Base-by-base conservation (phyloP, 1,140 invertebrate genomes). In the Rhopalosiphum padi region DNA sequence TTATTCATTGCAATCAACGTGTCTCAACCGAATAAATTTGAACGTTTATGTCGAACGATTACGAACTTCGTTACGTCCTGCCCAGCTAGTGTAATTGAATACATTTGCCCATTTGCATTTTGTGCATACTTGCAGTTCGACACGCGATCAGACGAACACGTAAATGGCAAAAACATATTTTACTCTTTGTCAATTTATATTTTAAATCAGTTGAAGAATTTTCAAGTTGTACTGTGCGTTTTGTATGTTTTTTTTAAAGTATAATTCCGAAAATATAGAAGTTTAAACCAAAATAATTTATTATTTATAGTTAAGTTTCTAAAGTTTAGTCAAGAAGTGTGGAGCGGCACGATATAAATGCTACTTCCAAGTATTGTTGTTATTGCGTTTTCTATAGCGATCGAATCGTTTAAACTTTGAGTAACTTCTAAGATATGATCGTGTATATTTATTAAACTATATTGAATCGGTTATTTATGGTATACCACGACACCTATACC, bases 11-110 rank as follows among this genome's bases (percentile, higher is more conserved):
- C 30, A 77, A 77, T 77, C 30, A 18, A 77, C 60, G 60, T 15
- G 60, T 77, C n/a, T 77, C 60, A 30, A 77, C 30, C 60, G 60
- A 77, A 77, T 77, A 77, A 77, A 77, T 77, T 77, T n/a, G 60
- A n/a, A 77, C 60, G n/a, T 68, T n/a, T n/a, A 18, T 11, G 60
- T 77, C 60, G 60, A 68, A 68, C 60, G 15, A 77, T 77, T 77
- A n/a, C 60, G 60, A n/a, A 77, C 60, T 77, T 77, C 30, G n/a
- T 77, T 77, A 77, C n/a, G 60, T 77, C 60, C 60, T 68, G 30
- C n/a, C 60, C 3, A n/a, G 15, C 30, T 68, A 55, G 55, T 60
- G 55, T 60, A 60, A 60, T 68, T 68, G 60, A 30, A 68, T 15
- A 68, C 23, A 4, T n/a, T 68, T n/a, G 60, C 60, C 60, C 30